Base-by-base conservation (phyloP, 2,113 vertebrate genomes). In the Fulmarus glacialis region DNA sequence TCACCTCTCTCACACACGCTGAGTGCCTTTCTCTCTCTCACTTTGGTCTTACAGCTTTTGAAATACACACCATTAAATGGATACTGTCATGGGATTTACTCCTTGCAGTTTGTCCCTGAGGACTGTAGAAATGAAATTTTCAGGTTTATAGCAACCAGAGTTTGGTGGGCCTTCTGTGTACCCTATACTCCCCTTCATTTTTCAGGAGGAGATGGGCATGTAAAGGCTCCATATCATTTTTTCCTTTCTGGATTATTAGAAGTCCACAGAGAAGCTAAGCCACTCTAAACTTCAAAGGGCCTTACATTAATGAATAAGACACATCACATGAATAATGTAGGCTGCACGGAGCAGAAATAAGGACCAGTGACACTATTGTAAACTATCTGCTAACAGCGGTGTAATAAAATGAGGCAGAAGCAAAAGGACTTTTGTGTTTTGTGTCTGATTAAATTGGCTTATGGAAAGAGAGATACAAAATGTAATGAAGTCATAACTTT, bases 391-490 rank as follows among this genome's bases (percentile, higher is more conserved):
- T 94, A 93, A 87, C 70, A 92, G 81, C 81, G 87, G 23, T 6
- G 66, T 92, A 91, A 79, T 97, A 94, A 97, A 97, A 83, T 36
- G 67, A 89, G 79, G 56, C 32, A 94, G 87, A 93, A 96, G 82
- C 9, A 18, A 97, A 96, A 93, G 45, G 45, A 72, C 55, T 82
- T 34, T 24, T 67, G 66, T 30, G 29, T 63, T 95, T 86, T 67
- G 55, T 38, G 26, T 95, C 89, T 92, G 80, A 95, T 90, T 55
- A n/a, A 92, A 96, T 38, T 62, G 47, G 43, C 50, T 42, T 45
- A 70, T 87, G 90, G 64, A 81, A 63, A 82, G 43, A 75, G 48
- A 73, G 86, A 90, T 58, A 47, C 23, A 32, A 70, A 77, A 43
- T 52, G 42, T 74, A 86, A 89, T 34, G 21, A 82, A 58, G 72